A percentile compares a stretch with the other conserved stretches of the same genome.
Conservation (phyloP, 2,888 invertebrate species). For the Callinectes sapidus region DNA sequence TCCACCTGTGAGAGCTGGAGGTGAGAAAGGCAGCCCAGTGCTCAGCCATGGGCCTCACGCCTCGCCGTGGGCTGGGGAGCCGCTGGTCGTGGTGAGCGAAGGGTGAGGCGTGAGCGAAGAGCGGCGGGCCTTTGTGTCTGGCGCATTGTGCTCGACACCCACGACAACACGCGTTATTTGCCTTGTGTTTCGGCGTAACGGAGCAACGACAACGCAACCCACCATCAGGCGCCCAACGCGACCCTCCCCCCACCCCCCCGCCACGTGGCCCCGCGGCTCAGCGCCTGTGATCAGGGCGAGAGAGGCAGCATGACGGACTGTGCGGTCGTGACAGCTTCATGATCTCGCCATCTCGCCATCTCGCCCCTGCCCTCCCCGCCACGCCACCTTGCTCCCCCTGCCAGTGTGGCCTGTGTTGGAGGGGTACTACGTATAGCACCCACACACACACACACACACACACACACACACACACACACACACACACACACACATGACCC, state of each 20-base stretch:
- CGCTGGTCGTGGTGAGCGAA: constrained; percentile 39
- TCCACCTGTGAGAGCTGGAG: background rate
- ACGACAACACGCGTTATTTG: constrained; percentile 44
- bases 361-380: constrained; percentile 5
- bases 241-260: background rate
- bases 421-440: background rate
- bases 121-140: constrained; percentile 34
- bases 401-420: background rate
- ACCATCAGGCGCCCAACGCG: background rate
- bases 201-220: constrained; percentile 32
- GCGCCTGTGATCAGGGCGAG: constrained; percentile 27
- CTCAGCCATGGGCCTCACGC: constrained; percentile 3
- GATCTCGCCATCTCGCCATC: constrained; percentile 7
- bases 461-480: background rate
- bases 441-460: background rate
- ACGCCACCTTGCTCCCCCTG: background rate
- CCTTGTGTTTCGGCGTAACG: constrained; percentile 45
- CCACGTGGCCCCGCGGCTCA: constrained; percentile 25
- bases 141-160: constrained; percentile 34
- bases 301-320: constrained; percentile 3
- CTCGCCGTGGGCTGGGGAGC: background rate
- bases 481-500: background rate
- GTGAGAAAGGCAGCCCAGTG: constrained; percentile 1
- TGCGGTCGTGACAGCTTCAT: constrained; percentile 29
- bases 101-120: constrained; percentile 31